Evolutionary conservation across 2,113 vertebrate species (phyloP).

Genomic region (Castor canadensis): DNA sequence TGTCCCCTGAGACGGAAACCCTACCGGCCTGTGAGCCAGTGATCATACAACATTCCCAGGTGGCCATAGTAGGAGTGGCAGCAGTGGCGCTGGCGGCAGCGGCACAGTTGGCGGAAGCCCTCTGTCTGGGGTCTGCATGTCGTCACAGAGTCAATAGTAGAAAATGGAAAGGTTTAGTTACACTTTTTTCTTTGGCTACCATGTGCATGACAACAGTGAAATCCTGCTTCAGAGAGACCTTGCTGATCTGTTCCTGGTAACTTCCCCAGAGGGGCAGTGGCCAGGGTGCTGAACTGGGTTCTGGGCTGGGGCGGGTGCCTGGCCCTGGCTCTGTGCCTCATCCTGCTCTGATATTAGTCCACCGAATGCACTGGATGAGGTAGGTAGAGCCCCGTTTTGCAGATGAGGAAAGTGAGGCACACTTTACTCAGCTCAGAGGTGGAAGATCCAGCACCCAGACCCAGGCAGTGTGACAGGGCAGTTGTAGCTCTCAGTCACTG

Average conservation of each 20-base stretch:
- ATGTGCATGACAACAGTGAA: slow-evolving; percentile 30
- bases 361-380: neutral
- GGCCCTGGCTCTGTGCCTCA: neutral
- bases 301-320: neutral
- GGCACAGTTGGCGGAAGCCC: neutral
- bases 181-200: slow-evolving; percentile 41
- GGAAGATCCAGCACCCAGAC: neutral
- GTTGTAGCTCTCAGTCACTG: neutral
- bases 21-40: neutral
- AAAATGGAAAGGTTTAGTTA: slow-evolving; percentile 63
- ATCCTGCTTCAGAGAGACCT: neutral
- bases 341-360: neutral
- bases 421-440: neutral
- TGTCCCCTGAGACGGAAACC: neutral
- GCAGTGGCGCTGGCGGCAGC: neutral
- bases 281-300: neutral
- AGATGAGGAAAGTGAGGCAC: neutral
- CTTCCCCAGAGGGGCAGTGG: neutral
- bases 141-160: neutral
- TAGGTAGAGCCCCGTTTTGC: neutral
- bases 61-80: neutral
- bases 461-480: neutral
- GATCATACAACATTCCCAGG: neutral
- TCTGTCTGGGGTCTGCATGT: neutral
- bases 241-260: neutral